Base-by-base conservation (phyloP, 2,797 vertebrate species). In the Adrianichthys oophorus region DNA sequence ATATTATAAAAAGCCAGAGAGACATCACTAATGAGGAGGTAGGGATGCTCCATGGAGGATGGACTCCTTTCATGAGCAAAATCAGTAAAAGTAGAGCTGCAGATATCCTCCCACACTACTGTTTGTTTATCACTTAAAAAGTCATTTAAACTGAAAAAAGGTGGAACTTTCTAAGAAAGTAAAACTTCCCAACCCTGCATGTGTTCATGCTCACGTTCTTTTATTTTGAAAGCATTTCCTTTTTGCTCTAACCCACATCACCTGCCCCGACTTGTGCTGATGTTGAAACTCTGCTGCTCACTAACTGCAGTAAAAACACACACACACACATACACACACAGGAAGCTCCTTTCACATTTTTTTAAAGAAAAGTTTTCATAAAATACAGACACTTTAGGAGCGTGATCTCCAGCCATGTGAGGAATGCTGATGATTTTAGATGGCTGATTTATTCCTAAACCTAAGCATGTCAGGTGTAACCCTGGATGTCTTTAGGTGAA, bases 391-490 rank as follows among this genome's bases (percentile, higher is more conserved):
- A 6, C 26, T 29, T 29, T 29, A 29, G 26, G 26, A 29, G 5
- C 26, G 5, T 6, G 26, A 58, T 48, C 59, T 32, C 41, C 42
- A 42, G 56, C 77, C 86, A 84, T 79, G 83, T 80, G 78, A 21
- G 19, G 19, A 21, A 2, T 21, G 19, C 19, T 21, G 19, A 83
- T 23, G 23, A 41, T 41, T 15, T 40, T 29, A 18, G 10, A 14
- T 21, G 19, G 19, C 3, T 21, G 19, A 21, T 42, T 15, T 10
- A 13, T 15, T 29, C 6, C 29, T 32, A 32, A 32, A 32, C 29
- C 3, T 10, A 8, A 10, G 7, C 29, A 29, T 29, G 29, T 32
- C 29, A 3, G 29, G 8, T 32, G 29, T 32, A 32, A 12, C 29
- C 10, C 23, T 52, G 32, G 15, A 40, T 4, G 21, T 41, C 68